Base-by-base conservation (phyloP, 2,113 vertebrate genomes). In the Catagonus wagneri region DNA sequence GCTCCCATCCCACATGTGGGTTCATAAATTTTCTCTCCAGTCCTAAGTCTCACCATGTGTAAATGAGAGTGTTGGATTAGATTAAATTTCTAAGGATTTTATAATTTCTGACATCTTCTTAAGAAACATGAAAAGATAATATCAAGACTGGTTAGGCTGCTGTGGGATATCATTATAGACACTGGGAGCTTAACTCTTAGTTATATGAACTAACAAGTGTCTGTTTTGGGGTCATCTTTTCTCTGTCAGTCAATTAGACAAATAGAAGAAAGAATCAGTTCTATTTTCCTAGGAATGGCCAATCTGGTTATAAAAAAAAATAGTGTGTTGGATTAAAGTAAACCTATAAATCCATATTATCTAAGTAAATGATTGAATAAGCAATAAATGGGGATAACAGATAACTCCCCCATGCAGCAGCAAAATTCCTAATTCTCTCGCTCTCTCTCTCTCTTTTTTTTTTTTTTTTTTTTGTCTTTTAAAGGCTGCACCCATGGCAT, bases 121-220 rank as follows among this genome's bases (percentile, higher is more conserved):
- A 27, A 93, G 39, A 84, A 85, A 69, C 90, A 72, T 50, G 90
- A 14, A 54, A 93, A 90, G 56, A 79, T 61, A 79, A 91, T 56
- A 27, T 61, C 81, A 90, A 83, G n/a, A 90, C 74, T 17, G 69
- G 11, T 86, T 74, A 80, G 20, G 27, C 7, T 88, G 12, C 22
- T 87, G 91, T 1, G 23, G 50, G 20, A 78, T 65, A 92, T 90
- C 27, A 52, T 74, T 89, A 75, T 7, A 89, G 17, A 83, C 76
- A 89, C 22, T 52, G 16, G 2, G 19, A 94, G 5, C 36, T 87
- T 87, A 61, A 94, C 83, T 87, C 15, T 71, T 79, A 90, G 14
- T 61, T 94, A 10, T 83, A 36, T 83, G 86, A 90, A 79, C 7
- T 13, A 83, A 89, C 1, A 29, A 85, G 9, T 50, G 3, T 80